Base-by-base conservation (phyloP, 2,113 vertebrate genomes). In the Equus quagga region DNA sequence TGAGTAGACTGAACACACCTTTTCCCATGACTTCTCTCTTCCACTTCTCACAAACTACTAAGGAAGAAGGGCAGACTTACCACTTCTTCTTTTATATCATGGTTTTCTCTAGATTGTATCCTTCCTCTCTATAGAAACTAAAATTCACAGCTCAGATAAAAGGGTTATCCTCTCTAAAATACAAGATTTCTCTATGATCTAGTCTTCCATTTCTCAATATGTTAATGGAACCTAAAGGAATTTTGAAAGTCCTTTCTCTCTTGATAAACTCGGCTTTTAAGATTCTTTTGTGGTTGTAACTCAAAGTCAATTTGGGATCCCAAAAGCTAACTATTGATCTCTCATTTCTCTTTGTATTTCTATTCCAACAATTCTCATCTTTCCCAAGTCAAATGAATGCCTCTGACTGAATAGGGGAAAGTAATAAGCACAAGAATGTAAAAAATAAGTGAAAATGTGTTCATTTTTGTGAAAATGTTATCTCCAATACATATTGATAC, bases 281-380 rank as follows among this genome's bases (percentile, higher is more conserved):
- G 78, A 64, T 95, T 86, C 72, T 86, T 90, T 31, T 31, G 60
- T 64, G 60, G 86, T 93, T 92, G 87, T 92, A 93, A 87, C 41
- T 65, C 69, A 84, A 67, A 82, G 67, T 91, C 62, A 23, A 36
- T 96, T 94, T 96, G 65, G 36, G 18, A 72, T 94, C 83, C 83
- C 44, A 82, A 90, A 96, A 54, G 31, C 19, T 89, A n/a, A 31
- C 36, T 86, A 49, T 86, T 97, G 33, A 86, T 75, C 21, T 7
- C 9, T 10, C 24, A 67, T 76, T 89, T 88, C 46, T n/a, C 82
- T 76, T 94, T 92, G 60, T 44, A 92, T 82, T 86, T 17, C 46
- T 72, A 3, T 94, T 72, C 4, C 41, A 76, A 41, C 33, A 81
- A 31, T 64, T 56, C 33, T 75, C 56, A 81, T 94, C 24, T 86